Percentiles rank a stretch among this genome's conserved stretches.
phyloP scores from a whole-genome alignment of 2,113 vertebrate genomes.

The Pongo abelii region DNA sequence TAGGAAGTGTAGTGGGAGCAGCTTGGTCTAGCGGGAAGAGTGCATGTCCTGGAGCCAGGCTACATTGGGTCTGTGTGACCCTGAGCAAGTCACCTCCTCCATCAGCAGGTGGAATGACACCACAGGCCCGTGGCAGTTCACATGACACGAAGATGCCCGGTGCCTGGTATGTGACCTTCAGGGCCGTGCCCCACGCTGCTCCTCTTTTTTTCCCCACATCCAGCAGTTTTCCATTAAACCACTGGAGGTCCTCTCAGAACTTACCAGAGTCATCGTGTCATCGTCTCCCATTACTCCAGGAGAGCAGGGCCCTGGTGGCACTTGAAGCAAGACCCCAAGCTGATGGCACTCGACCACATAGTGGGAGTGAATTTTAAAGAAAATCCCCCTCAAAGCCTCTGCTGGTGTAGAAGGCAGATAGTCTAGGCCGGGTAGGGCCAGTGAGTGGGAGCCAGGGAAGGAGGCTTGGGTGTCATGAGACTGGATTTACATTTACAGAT shows the following conservation, averaged over 20 bases:
- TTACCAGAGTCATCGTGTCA: not conserved
- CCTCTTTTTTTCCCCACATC: not conserved
- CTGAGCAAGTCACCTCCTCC: not conserved
- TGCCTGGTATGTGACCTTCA: not conserved
- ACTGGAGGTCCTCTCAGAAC: not conserved
- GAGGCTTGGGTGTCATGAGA: not conserved
- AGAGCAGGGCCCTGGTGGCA: not conserved
- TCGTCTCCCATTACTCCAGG: not conserved
- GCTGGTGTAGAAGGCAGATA: not conserved
- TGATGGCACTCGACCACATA: not conserved
- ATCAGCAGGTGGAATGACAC: rapidly evolving
- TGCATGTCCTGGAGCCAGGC: too few species aligned
- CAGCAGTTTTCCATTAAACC: not conserved
- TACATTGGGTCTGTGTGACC: not conserved
- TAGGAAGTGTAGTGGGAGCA: not conserved
- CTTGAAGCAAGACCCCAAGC: not conserved
- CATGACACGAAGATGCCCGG: not conserved
- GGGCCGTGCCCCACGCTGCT: not conserved
- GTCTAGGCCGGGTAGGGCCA: not conserved
- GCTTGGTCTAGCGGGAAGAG: rapidly evolving
- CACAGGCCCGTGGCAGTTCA: rapidly evolving
- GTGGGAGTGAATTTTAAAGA: not conserved
- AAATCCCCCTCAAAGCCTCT: not conserved
- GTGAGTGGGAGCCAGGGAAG: too few species aligned
- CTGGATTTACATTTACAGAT: not conserved